Conservation (phyloP, 92 coral and sea anemone genomes). For the Palythoa grandiflora region DNA sequence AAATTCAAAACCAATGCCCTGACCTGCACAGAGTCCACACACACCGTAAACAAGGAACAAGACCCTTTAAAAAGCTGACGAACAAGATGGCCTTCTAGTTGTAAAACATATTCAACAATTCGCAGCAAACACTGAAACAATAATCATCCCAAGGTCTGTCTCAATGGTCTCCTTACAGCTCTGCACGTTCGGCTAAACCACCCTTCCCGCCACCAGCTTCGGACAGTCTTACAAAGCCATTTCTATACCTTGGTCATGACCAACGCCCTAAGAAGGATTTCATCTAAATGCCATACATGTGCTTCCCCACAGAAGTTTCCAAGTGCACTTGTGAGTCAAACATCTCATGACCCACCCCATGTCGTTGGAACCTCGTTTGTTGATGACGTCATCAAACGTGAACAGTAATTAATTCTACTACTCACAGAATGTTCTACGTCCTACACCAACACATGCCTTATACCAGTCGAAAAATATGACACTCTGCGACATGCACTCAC, state of each 20-base stretch:
- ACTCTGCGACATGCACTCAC: slow-evolving; percentile 45
- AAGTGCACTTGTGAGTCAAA: too few relatives aligned
- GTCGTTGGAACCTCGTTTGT: slow-evolving; percentile 36
- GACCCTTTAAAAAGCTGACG: too few relatives aligned
- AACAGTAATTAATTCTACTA: slow-evolving; percentile 1
- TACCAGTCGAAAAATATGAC: slow-evolving; percentile 58
- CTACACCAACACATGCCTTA: slow-evolving; percentile 57
- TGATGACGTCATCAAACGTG: background rate
- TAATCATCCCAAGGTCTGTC: too few relatives aligned
- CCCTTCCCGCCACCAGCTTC: too few relatives aligned
- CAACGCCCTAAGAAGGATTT: slow-evolving; percentile 54
- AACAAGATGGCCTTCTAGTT: too few relatives aligned
- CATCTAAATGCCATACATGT: slow-evolving; percentile 60
- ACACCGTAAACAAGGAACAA: background rate
- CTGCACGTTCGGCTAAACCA: slow-evolving; percentile 37
- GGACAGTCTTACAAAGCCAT: slow-evolving; percentile 52
- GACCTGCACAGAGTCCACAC: background rate
- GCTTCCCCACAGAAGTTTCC: slow-evolving; percentile 39
- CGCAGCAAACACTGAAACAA: background rate
- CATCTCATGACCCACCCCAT: slow-evolving; percentile 41
- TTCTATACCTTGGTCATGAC: slow-evolving; percentile 70
- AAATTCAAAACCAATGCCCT: slow-evolving; percentile 14
- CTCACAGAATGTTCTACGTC: slow-evolving; percentile 65
- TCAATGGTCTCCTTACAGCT: slow-evolving; percentile 56
- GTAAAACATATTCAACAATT: too few relatives aligned